These are phyloP conservation scores for Urocolius indicus DNA, from an alignment of 2,113 vertebrate genomes.

Conservation along the genomic window DNA sequence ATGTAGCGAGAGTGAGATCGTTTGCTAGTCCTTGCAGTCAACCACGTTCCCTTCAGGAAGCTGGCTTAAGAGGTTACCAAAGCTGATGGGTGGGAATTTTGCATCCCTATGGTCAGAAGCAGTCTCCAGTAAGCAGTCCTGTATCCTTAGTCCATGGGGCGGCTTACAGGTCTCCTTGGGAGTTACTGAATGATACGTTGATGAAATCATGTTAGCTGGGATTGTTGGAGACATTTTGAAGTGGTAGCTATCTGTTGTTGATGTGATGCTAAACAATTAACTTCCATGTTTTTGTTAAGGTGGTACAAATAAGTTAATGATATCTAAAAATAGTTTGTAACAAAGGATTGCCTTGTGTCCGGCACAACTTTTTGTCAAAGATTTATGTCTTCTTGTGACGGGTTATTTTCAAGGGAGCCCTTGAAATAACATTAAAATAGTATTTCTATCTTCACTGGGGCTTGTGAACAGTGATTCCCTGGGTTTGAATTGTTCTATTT, in stretches of 20 bases:
- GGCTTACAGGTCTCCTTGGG: neutral
- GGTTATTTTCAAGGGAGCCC: neutral
- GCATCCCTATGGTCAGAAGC: neutral
- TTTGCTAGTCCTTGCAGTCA: neutral
- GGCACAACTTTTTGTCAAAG: neutral
- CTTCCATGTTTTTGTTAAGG: neutral
- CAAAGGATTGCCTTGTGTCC: neutral
- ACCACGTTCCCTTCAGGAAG: neutral
- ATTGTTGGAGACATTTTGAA: neutral
- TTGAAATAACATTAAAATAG: neutral
- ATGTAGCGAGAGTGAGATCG: neutral
- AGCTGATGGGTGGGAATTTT: neutral
- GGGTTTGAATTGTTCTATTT: neutral
- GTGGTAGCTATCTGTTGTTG: neutral
- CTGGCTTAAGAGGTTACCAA: neutral
- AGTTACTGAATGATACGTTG: neutral
- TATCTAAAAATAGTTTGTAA: neutral
- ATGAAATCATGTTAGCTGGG: neutral
- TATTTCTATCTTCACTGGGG: accelerated
- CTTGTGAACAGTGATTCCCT: neutral
- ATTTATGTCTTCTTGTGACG: neutral
- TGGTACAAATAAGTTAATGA: neutral
- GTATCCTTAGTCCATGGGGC: accelerated
- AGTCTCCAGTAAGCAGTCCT: neutral
- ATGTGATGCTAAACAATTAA: neutral